phyloP scores from a whole-genome alignment of 2,888 invertebrate genomes.

The Myopa tessellatipennis region DNA sequence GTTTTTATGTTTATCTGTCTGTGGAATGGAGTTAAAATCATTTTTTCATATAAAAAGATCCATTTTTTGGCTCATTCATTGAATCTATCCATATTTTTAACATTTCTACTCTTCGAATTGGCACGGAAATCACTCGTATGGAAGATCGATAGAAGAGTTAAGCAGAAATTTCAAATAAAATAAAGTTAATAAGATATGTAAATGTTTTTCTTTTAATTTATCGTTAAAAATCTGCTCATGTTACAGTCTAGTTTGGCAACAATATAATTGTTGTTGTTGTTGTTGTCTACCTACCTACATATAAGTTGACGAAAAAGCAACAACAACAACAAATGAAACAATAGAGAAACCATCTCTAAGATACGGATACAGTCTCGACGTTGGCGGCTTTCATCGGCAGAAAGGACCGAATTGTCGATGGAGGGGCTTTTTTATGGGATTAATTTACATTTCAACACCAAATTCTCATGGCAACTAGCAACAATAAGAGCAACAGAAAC shows the following conservation, averaged over 20 bases:
- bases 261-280: neutral
- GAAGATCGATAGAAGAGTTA: too few relatives aligned
- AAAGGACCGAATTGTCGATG: neutral
- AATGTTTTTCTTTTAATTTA: neutral
- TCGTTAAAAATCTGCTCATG: slow-evolving; percentile 1
- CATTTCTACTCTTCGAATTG: too few relatives aligned
- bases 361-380: neutral
- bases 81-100: too few relatives aligned
- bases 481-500: neutral
- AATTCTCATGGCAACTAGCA: neutral
- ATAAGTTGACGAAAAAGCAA: too few relatives aligned
- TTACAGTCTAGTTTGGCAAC: neutral
- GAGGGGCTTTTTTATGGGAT: neutral
- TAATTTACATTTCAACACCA: slow-evolving; percentile 9
- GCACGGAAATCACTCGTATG: too few relatives aligned
- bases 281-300: neutral
- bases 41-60: too few relatives aligned
- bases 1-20: too few relatives aligned
- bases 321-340: neutral
- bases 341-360: neutral
- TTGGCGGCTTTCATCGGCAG: neutral
- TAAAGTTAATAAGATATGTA: neutral
- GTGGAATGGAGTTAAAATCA: too few relatives aligned
- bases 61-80: too few relatives aligned
- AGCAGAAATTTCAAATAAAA: neutral